phyloP scores from a whole-genome alignment of 2,888 invertebrate genomes.

The Schrankia costaestrigalis region DNA sequence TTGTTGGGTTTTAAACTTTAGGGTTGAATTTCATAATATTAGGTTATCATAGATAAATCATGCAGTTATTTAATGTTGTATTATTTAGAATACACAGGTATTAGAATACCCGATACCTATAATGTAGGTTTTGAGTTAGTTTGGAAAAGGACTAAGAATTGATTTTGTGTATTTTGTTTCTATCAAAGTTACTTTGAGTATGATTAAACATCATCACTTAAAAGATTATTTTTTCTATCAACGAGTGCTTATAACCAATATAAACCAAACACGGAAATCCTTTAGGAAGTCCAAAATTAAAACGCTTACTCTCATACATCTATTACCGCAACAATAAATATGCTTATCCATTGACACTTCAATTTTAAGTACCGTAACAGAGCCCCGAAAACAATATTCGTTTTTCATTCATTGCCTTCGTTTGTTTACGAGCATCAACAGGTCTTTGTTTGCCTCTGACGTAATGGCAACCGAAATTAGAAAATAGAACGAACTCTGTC shows the following conservation, averaged over 20 bases:
- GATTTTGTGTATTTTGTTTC: too few species aligned
- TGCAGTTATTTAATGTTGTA: slow-evolving; percentile 4
- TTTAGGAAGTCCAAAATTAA: slow-evolving; percentile 20
- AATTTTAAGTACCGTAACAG: slow-evolving; percentile 29
- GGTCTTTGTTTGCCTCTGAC: slow-evolving; percentile 60
- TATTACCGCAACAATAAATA: slow-evolving; percentile 20
- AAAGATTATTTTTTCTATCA: not conserved
- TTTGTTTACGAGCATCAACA: slow-evolving; percentile 55
- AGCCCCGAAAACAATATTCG: slow-evolving; percentile 38
- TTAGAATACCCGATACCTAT: too few species aligned
- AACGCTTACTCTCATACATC: slow-evolving; percentile 14
- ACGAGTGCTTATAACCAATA: not conserved
- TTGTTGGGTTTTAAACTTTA: slow-evolving; percentile 18
- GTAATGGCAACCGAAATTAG: slow-evolving; percentile 57
- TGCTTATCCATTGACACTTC: slow-evolving; percentile 26
- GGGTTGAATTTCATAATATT: slow-evolving; percentile 11
- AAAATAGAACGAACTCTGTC: slow-evolving; percentile 60
- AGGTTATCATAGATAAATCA: not conserved
- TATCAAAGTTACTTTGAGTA: too few species aligned
- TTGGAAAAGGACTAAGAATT: too few species aligned
- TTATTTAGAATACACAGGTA: too few species aligned
- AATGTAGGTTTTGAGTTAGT: too few species aligned
- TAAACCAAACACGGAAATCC: slow-evolving; percentile 19
- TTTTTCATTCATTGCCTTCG: slow-evolving; percentile 50
- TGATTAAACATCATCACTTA: not conserved